phyloP scores from a whole-genome alignment of 2,797 vertebrate species.

The Danio choprae region DNA sequence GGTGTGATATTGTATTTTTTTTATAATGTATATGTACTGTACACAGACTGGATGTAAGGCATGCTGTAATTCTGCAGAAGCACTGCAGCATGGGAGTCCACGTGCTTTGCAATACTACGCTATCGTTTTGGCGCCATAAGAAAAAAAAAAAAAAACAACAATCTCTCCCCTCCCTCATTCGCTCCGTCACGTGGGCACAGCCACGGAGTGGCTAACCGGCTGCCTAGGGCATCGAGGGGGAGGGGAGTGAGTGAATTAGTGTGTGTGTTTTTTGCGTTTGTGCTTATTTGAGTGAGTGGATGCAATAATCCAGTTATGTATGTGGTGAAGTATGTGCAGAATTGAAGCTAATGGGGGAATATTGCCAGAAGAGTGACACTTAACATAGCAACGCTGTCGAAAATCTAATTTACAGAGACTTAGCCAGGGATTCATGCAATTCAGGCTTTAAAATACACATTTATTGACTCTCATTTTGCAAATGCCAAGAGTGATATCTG shows the following conservation, averaged over 20 bases:
- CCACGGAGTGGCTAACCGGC: conserved; percentile 67
- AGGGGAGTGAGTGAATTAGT: conserved; percentile 13
- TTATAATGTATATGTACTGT: too few species aligned
- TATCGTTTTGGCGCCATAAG: conserved; percentile 45
- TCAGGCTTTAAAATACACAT: conserved; percentile 1
- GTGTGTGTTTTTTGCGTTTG: conserved; percentile 31
- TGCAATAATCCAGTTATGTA: conserved; percentile 49
- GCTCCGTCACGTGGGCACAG: conserved; percentile 67
- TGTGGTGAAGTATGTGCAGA: conserved; percentile 61
- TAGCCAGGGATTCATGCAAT: conserved; percentile 7
- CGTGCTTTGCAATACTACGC: conserved; percentile 77
- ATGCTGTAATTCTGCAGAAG: conserved; percentile 76
- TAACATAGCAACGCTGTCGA: neutral
- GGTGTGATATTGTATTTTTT: too few species aligned
- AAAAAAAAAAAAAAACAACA: conserved; percentile 60
- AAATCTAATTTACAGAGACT: conserved; percentile 20
- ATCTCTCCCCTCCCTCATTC: conserved; percentile 58
- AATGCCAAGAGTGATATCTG: neutral
- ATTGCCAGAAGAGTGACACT: conserved; percentile 3
- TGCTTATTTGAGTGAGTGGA: conserved; percentile 34
- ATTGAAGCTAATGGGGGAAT: conserved; percentile 19
- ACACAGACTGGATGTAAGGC: conserved; percentile 46
- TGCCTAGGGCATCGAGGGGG: conserved; percentile 64
- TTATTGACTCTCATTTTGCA: neutral
- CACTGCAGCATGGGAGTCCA: conserved; percentile 78